These are phyloP conservation scores for Parambassis ranga DNA, from an alignment of 2,797 vertebrate genomes.

Conservation along the genomic window DNA sequence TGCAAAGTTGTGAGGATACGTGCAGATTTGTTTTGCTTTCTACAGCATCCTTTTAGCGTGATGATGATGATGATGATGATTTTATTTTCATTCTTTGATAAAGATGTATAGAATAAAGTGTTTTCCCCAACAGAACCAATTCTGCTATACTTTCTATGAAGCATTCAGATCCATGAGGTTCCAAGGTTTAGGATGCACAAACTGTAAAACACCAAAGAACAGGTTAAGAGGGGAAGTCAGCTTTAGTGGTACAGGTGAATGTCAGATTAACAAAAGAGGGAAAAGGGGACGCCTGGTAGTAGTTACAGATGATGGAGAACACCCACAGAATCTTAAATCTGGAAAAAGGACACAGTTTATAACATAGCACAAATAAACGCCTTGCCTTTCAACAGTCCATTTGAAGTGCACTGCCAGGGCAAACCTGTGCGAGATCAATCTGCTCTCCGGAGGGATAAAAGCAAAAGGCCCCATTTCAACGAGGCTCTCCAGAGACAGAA, in stretches of 20 bases:
- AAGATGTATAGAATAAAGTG: no score
- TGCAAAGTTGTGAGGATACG: no score
- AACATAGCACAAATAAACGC: constrained; percentile 56
- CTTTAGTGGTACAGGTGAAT: constrained; percentile 17
- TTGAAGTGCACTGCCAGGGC: constrained; percentile 52
- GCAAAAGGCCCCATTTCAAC: constrained; percentile 64
- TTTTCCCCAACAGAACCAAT: no score
- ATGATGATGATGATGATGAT: no score
- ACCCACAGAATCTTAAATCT: constrained; percentile 52
- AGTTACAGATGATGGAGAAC: constrained; percentile 22
- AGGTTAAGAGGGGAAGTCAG: neutral
- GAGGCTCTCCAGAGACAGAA: constrained; percentile 68
- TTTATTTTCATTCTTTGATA: no score
- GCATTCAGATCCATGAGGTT: no score
- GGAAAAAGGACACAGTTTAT: constrained; percentile 47
- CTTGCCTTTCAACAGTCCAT: constrained; percentile 65
- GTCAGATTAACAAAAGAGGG: constrained; percentile 10
- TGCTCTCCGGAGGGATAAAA: constrained; percentile 56
- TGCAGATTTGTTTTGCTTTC: no score
- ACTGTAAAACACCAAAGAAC: constrained; percentile 4
- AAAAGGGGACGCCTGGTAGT: neutral
- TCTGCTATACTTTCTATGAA: no score
- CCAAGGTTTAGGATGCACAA: neutral
- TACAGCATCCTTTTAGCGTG: no score
- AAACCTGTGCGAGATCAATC: constrained; percentile 65